Evolutionary conservation across 2,888 invertebrate genomes (phyloP).

Genomic region (Orthonevra nobilis): DNA sequence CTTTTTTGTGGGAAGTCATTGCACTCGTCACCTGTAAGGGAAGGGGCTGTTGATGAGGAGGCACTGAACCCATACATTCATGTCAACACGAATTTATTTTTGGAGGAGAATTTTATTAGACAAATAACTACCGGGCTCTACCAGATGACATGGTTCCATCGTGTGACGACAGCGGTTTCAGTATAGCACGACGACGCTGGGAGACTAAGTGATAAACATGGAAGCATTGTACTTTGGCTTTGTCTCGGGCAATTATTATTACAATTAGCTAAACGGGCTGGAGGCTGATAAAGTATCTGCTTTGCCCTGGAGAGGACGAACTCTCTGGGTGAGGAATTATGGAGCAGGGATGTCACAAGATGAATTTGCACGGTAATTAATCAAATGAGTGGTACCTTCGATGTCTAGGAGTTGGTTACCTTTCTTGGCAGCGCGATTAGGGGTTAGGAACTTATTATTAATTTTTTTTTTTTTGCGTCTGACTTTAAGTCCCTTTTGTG

Average conservation of each 20-base stretch:
- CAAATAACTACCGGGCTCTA: constrained; percentile 71
- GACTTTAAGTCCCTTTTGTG: too few species aligned
- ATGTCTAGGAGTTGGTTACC: constrained; percentile 8
- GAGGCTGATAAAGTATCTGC: constrained; percentile 68
- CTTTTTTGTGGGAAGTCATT: constrained; percentile 57
- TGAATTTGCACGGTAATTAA: constrained; percentile 68
- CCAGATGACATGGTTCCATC: constrained; percentile 61
- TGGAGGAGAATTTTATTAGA: constrained; percentile 71
- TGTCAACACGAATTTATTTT: constrained; percentile 73
- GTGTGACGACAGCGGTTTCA: constrained; percentile 44
- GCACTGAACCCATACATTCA: constrained; percentile 59
- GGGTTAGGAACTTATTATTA: constrained; percentile 15
- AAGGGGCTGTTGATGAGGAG: neutral
- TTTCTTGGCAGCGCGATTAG: constrained; percentile 38
- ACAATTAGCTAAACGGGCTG: constrained; percentile 68
- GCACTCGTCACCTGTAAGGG: constrained; percentile 53
- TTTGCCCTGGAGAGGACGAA: constrained; percentile 45
- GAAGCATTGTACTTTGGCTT: constrained; percentile 63
- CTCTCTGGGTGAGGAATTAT: constrained; percentile 55
- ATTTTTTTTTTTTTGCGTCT: constrained; percentile 17
- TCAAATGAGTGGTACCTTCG: constrained; percentile 52
- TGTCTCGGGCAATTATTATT: constrained; percentile 70
- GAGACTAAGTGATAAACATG: constrained; percentile 46
- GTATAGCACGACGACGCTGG: constrained; percentile 8
- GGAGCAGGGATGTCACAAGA: constrained; percentile 61